phyloP scores from a whole-genome alignment of 2,888 invertebrate genomes.

The Beris morrisii region DNA sequence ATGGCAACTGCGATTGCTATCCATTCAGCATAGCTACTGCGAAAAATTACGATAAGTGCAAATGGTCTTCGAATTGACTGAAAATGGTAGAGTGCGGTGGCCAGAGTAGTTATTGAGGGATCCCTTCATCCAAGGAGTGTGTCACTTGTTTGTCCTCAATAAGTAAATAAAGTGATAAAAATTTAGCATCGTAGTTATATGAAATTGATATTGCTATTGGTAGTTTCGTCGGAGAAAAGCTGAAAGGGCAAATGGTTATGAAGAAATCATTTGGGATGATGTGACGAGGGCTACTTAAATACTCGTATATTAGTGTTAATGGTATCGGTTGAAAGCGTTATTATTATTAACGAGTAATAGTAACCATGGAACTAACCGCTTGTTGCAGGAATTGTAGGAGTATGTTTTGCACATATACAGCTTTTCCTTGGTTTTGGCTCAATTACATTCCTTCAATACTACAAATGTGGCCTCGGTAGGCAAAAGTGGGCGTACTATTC shows the following conservation, averaged over 20 bases:
- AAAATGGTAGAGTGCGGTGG: slow-evolving; percentile 5
- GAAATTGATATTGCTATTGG: slow-evolving; percentile 29
- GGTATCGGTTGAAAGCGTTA: no score
- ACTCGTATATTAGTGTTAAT: no score
- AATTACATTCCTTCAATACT: no score
- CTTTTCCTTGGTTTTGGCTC: no score
- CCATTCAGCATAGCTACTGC: slow-evolving; percentile 14
- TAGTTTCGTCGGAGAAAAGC: neutral
- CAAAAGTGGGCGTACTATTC: no score
- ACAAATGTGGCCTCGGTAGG: no score
- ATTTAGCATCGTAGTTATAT: slow-evolving; percentile 28
- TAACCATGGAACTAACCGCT: no score
- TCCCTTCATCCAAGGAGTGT: neutral
- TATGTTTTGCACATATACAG: no score
- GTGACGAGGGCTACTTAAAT: neutral
- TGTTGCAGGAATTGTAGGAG: no score
- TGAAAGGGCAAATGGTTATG: neutral
- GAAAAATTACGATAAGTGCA: slow-evolving; percentile 10
- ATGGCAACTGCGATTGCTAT: slow-evolving; percentile 25
- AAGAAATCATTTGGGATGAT: neutral
- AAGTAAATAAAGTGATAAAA: slow-evolving; percentile 37
- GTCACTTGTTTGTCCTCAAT: slow-evolving; percentile 33
- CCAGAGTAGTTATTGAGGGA: neutral
- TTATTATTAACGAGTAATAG: no score
- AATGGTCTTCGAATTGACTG: slow-evolving; percentile 24